Conservation (phyloP, 1,140 invertebrate genomes). For the Zaprionus davidi region DNA sequence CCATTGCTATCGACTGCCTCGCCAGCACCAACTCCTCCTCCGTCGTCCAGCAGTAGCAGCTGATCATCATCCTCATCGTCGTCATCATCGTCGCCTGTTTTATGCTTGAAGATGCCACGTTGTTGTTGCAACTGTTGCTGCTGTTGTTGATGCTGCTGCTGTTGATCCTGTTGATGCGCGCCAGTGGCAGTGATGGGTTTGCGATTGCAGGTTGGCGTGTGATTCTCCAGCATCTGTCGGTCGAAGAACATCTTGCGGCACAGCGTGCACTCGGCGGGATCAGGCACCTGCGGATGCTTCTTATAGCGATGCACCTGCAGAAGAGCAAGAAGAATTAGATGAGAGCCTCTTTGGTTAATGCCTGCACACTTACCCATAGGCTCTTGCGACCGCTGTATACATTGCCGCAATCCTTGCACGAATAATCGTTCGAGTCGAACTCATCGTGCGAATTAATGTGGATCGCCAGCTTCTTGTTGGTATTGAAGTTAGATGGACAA, state of each 20-base stretch:
- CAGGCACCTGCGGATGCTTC: conserved; percentile 82
- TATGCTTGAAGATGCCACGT: conserved; percentile 64
- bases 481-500: conserved; percentile 82
- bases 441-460: conserved; percentile 84
- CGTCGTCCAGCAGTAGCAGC: conserved; percentile 36
- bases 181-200: conserved; percentile 76
- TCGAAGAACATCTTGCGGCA: conserved; percentile 83
- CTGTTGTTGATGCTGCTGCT: conserved; percentile 35
- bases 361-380: conserved; percentile 69
- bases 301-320: conserved; percentile 81
- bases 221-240: conserved; percentile 80
- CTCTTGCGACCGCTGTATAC: conserved; percentile 83
- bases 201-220: conserved; percentile 80
- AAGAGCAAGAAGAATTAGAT: background rate
- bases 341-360: background rate
- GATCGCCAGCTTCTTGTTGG: conserved; percentile 83
- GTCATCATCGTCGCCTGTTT: conserved; percentile 79
- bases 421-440: conserved; percentile 83
- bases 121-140: conserved; percentile 25
- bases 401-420: conserved; percentile 84
- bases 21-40: conserved; percentile 4
- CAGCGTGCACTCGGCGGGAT: conserved; percentile 77
- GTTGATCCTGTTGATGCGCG: conserved; percentile 61
- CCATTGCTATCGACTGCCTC: background rate
- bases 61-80: conserved; percentile 68